A percentile compares a stretch with the other conserved stretches of the same genome.
Conservation (phyloP, 2,113 vertebrate species). For the Bubalus kerabau region DNA sequence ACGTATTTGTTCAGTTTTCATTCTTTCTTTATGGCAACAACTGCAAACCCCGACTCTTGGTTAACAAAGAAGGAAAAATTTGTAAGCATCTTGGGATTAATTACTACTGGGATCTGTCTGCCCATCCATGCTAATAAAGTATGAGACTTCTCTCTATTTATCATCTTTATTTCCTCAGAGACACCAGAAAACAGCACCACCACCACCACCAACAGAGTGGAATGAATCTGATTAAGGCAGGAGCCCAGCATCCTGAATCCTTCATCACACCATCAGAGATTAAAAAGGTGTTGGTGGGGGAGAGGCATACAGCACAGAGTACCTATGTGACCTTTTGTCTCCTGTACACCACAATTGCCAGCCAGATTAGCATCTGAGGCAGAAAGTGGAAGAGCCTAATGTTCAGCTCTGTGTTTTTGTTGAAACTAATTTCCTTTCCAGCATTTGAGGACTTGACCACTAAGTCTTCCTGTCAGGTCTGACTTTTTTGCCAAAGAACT, state of each 20-base stretch:
- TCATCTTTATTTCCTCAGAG: constrained; percentile 62
- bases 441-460: not conserved
- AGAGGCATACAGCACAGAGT: not conserved
- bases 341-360: not conserved
- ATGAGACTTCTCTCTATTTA: constrained; percentile 47
- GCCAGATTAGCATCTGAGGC: constrained; percentile 9
- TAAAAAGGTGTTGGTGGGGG: not conserved
- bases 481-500: constrained; percentile 12
- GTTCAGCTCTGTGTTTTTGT: constrained; percentile 51
- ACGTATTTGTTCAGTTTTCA: not conserved
- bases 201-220: constrained; percentile 22
- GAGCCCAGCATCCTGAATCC: not conserved
- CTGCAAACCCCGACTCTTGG: not conserved
- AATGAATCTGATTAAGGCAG: constrained; percentile 11
- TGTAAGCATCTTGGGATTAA: constrained; percentile 58
- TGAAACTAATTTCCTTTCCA: constrained; percentile 69
- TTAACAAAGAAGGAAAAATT: constrained; percentile 34
- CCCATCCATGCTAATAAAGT: constrained; percentile 56
- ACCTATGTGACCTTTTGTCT: not conserved
- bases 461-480: not conserved
- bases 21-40: not conserved
- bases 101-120: constrained; percentile 48
- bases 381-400: not conserved
- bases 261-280: not conserved
- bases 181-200: constrained; percentile 12